Evolutionary conservation across 2,113 vertebrate genomes (phyloP), one percentile per base, ranked within the genome.

Genomic region (Chlorodrepanis virens): DNA sequence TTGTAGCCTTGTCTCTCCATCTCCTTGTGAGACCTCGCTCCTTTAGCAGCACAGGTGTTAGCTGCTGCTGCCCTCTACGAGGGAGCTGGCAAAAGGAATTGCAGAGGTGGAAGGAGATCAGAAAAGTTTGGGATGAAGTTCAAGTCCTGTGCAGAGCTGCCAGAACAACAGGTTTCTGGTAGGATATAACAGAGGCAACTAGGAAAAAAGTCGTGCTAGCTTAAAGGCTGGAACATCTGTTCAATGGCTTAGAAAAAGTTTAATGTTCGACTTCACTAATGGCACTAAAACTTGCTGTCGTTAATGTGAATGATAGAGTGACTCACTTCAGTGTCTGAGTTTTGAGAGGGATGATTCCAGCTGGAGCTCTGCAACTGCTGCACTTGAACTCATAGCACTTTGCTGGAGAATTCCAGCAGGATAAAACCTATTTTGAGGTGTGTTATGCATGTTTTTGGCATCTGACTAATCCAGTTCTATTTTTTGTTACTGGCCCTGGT

Each of bases 321-420:
- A 98, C 93, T 98, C 97, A 97, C 70, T 70, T 93, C 81, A 88
- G 70, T 94, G 74, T 95, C 90, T 97, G 74, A 90, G 96, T 95
- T 92, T 96, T 96, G 93, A 95, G 94, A 97, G 90, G 83, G 89
- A 94, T 57, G 86, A 86, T 93, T 97, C 96, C 96, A 97, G 91
- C 70, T 97, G 97, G 97, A 96, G 96, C 90, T 97, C 84, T 91
- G 83, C 83, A 96, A 96, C 96, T 95, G 86, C 97, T 97, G 89
- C 87, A 83, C 95, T 95, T 97, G 96, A 97, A 97, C 87, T 97
- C 83, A 79, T 92, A 96, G 77, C 42, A 49, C 79, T 69, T 60
- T 95, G 81, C 61, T 28, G 74, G 71, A 96, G 78, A 93, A 97
- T 84, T 97, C 93, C 94, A 94, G 85, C 79, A 95, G 91, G 83